Evolutionary conservation across 2,113 vertebrate genomes (phyloP).

Genomic region (Pollimyrus isidori): DNA sequence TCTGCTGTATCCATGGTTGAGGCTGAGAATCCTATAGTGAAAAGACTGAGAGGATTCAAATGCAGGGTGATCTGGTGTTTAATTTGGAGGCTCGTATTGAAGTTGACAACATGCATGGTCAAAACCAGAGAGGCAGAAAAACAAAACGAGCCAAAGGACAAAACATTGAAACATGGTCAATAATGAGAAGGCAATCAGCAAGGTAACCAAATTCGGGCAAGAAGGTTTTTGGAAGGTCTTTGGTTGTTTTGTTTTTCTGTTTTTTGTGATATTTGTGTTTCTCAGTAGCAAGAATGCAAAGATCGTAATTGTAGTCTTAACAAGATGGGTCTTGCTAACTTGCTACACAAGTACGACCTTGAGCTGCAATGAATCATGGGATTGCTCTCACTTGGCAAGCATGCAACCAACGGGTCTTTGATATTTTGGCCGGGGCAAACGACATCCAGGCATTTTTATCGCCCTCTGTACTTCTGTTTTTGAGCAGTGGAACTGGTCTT

Average conservation of each 20-base stretch:
- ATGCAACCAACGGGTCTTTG: background rate
- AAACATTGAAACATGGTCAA: background rate
- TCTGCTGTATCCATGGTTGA: background rate
- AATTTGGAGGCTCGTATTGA: background rate
- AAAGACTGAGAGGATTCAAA: background rate
- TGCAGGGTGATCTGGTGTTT: background rate
- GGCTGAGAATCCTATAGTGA: background rate
- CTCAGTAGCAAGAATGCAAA: too few relatives aligned
- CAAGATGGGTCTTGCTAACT: too few relatives aligned
- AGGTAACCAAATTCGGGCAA: background rate
- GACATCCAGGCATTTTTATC: background rate
- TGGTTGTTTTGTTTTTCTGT: background rate
- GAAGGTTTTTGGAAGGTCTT: background rate
- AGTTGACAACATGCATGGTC: background rate
- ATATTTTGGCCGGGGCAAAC: background rate
- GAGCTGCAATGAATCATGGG: background rate
- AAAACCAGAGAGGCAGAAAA: background rate
- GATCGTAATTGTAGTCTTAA: too few relatives aligned
- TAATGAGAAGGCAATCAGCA: background rate
- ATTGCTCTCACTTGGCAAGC: background rate
- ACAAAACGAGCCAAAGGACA: background rate
- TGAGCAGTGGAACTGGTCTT: background rate
- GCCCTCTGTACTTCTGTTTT: background rate
- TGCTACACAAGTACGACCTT: background rate
- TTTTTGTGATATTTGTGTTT: background rate